These are phyloP conservation scores for Hipparchia sbordonii DNA, from an alignment of 2,888 invertebrate species.

Conservation along the genomic window DNA sequence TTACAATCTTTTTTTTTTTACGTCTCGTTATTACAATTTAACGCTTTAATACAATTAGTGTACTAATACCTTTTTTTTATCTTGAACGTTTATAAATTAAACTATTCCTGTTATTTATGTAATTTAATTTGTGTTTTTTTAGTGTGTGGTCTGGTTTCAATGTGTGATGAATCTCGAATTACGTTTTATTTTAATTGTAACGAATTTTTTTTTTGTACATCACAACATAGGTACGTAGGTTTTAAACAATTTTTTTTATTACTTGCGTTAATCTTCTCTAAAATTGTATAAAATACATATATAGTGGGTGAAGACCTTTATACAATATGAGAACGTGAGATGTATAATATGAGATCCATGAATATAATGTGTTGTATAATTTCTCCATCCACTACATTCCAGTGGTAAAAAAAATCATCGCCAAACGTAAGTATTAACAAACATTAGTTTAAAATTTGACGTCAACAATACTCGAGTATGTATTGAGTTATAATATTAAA, in stretches of 20 bases:
- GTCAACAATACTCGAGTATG: background rate
- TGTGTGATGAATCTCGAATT: constrained; percentile 29
- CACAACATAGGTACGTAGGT: constrained; percentile 14
- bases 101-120: constrained; percentile 11
- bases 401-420: background rate
- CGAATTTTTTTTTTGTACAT: constrained; percentile 6
- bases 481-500: background rate
- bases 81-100: constrained; percentile 11
- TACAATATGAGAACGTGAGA: background rate
- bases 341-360: background rate
- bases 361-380: constrained; percentile 2
- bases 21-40: constrained; percentile 20
- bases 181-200: constrained; percentile 16
- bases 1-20: constrained; percentile 5
- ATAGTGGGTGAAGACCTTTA: background rate
- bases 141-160: constrained; percentile 33
- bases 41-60: constrained; percentile 41
- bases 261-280: background rate
- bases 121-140: constrained; percentile 8
- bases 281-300: constrained; percentile 2
- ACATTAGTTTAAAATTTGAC: constrained; percentile 5
- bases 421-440: background rate
- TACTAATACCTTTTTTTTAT: constrained; percentile 41
- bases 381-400: background rate
- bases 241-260: constrained; percentile 10